A percentile compares a stretch with the other conserved stretches of the same genome.
Evolutionary conservation across 2,113 vertebrate genomes (phyloP).

Genomic region (Ranitomeya variabilis): DNA sequence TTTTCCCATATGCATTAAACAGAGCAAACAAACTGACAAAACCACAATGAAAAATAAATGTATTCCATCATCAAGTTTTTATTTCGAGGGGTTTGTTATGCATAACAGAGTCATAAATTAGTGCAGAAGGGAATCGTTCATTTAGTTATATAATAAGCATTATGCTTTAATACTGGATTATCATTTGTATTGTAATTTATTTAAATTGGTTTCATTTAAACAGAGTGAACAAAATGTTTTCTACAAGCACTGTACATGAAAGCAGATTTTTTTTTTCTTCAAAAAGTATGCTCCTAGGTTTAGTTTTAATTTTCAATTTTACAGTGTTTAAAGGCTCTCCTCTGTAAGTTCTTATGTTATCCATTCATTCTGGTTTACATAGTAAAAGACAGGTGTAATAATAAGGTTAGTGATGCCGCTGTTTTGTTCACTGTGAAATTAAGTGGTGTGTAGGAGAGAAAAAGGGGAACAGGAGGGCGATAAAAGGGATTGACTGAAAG

Average conservation of each 20-base stretch:
- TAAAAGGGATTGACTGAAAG: not conserved
- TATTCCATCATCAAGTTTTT: constrained; percentile 61
- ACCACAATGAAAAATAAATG: constrained; percentile 43
- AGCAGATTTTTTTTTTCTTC: constrained; percentile 39
- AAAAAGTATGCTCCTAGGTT: constrained; percentile 2
- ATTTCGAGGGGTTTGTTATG: constrained; percentile 64
- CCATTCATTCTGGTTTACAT: not conserved
- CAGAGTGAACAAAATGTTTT: constrained; percentile 53
- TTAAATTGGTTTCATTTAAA: constrained; percentile 58
- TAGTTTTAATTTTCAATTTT: constrained; percentile 34
- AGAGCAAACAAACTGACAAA: constrained; percentile 11
- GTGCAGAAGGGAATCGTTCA: constrained; percentile 45
- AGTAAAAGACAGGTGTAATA: not conserved
- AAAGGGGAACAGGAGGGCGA: not conserved
- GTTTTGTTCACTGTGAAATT: not conserved
- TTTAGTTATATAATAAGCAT: constrained; percentile 49
- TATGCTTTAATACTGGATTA: constrained; percentile 59
- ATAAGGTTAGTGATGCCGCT: not conserved
- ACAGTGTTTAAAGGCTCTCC: constrained; percentile 14
- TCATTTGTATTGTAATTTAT: constrained; percentile 58
- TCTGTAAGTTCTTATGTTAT: not conserved
- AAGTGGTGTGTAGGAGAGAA: not conserved
- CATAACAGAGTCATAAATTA: constrained; percentile 58
- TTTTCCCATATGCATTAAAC: constrained; percentile 59
- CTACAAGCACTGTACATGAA: constrained; percentile 28